These are phyloP conservation scores for Nipponia nippon DNA, from an alignment of 2,113 vertebrate genomes.

Conservation along the genomic window DNA sequence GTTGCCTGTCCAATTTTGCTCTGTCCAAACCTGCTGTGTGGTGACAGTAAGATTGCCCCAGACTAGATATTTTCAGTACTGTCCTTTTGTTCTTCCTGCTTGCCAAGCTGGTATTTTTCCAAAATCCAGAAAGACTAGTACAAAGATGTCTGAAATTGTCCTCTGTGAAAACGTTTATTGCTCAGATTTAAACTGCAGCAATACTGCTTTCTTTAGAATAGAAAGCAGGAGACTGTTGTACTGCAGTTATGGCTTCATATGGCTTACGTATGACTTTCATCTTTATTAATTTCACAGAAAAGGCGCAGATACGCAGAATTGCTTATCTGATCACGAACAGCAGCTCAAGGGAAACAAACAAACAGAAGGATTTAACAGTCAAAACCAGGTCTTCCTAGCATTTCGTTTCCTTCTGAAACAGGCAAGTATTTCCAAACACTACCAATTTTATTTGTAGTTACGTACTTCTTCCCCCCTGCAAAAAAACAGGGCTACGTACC, in stretches of 20 bases:
- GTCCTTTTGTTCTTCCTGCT: constrained; percentile 53
- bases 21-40: constrained; percentile 37
- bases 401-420: not conserved
- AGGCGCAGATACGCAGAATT: not conserved
- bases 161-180: not conserved
- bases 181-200: not conserved
- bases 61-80: constrained; percentile 45
- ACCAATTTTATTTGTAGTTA: not conserved
- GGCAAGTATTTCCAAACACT: not conserved
- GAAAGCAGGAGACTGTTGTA: not conserved
- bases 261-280: not conserved
- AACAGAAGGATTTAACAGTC: not conserved
- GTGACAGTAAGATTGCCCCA: constrained; percentile 19
- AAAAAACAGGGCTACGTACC: not conserved
- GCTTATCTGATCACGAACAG: constrained; percentile 45
- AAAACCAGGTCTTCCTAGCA: not conserved
- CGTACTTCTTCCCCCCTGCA: not conserved
- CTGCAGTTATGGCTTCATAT: not conserved
- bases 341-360: not conserved
- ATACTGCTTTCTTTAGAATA: not conserved
- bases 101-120: constrained; percentile 33
- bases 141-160: constrained; percentile 5
- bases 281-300: constrained; percentile 22
- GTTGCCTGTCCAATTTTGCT: constrained; percentile 24
- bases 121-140: not conserved